Evolutionary conservation across 2,113 vertebrate species (phyloP), one percentile per base, ranked within the genome.

Genomic region (Nycticryphes semicollaris): DNA sequence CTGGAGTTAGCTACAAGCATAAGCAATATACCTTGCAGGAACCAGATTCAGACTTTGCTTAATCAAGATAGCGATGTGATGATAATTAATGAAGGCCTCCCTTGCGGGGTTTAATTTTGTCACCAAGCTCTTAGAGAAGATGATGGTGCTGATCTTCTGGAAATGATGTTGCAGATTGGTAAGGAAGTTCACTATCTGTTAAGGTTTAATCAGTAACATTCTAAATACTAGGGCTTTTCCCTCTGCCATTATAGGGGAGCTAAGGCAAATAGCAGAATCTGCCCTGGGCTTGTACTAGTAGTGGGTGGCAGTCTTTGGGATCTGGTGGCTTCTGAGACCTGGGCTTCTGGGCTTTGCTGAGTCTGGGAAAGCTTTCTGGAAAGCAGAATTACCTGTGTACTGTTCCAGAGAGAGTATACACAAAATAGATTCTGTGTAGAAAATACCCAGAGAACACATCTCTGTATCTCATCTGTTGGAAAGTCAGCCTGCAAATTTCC

Each of bases 371-470:
- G 12, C 5, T 68, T 77, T 81, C 37, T 60, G 39, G 39, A 84
- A 64, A 48, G 28, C 7, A 54, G 21, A 17, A 56, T 8, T 59
- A 15, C 6, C 8, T 53, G 14, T 14, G 30, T 0, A 1, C 24
- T 31, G 11, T 37, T 74, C 5, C n/a, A 25, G 5, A 23, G 4
- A 3, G 56, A 74, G 21, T 35, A 57, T 12, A 35, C 10, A 25
- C 4, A 72, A 48, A 75, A 53, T 12, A 28, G 6, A 22, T 78
- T 25, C 74, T 56, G 1, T 57, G 15, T 51, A 48, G 56, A 70
- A 83, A 82, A 66, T 59, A 47, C 5, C 21, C n/a, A 41, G 9
- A 14, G 0, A 3, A 24, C 0, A 0, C 24, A 25, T 30, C 7
- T 50, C 37, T 27, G 67, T 16, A 75, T 14, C 48, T 43, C 21